Evolutionary conservation across 2,797 vertebrate genomes (phyloP), one percentile per base, ranked within the genome.

Genomic region (Ceryle rudis): DNA sequence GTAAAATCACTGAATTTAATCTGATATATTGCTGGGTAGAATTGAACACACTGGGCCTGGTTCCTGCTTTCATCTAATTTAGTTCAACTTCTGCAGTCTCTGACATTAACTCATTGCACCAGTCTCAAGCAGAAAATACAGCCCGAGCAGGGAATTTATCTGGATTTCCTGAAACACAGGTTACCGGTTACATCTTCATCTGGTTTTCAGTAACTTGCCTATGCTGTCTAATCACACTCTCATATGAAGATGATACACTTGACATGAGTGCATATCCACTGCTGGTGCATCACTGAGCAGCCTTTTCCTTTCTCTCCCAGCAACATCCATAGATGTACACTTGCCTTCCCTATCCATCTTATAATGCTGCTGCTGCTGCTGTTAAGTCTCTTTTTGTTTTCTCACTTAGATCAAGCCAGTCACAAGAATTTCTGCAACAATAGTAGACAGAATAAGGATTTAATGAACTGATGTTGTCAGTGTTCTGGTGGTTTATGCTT

Each of bases 401-500:
- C 41, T 10, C 2, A 0, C 37, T 86, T 89, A 58, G 77, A 83
- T 94, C 70, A 75, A 33, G 29, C 29, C 5, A 5, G n/a, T 95
- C 52, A 29, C 33, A 28, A 66, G 61, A 72, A 93, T 74, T 92
- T 80, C 31, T 74, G 37, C 31, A 75, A 74, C 60, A 90, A 57
- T 89, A 90, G 70, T 21, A 81, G 86, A 44, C 18, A 41, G 81
- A 91, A 93, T 81, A 93, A 96, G 80, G 66, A 88, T 95, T 97
- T 95, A 96, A 95, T 94, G 78, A 88, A 88, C 90, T 74, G 83
- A 90, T 95, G 84, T 22, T 97, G 47, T 94, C 85, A 77, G 4
- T 81, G 74, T 93, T 93, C 88, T 85, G 91, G 81, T 95, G 71
- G 67, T 86, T 97, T 95, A 95, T 96, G 69, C 90, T 91, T 97